Evolutionary conservation across 2,888 invertebrate genomes (phyloP), one percentile per base, ranked within the genome.

Genomic region (Drosophila mettleri): DNA sequence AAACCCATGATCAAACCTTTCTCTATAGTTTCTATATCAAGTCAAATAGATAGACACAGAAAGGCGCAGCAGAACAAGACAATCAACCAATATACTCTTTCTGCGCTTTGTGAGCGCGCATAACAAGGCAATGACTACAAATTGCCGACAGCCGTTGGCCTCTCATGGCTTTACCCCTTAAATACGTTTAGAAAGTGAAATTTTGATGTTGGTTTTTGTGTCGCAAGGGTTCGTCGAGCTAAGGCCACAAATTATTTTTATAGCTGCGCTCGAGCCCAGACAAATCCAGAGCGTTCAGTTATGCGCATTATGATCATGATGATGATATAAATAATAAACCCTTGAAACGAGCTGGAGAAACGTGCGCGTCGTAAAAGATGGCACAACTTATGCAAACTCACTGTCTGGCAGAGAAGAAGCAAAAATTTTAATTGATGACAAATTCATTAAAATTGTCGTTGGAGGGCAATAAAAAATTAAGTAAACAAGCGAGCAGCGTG

Each of bases 341-440:
- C 87, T 57, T 70, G 65, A 51, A 72, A 58, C 62, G 55, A 58
- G 67, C 64, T 2, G 63, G 31, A 77, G 58, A 59, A 79, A 70
- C 84, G 84, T 84, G 72, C 76, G 63, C 72, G 68, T 80, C 86
- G 71, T 86, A 84, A 86, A 84, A 71, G 68, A 24, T 18, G 66
- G 67, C 59, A 57, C 24, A 68, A 69, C 65, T 81, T 79, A 80
- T 82, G 76, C 78, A 76, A 69, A 69, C 76, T 80, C 84, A 80
- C 74, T 86, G 74, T 80, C 75, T 73, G 46, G 14, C 10, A 29
- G 29, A n/a, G 72, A 74, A 74, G 72, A 58, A 33, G 31, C 20
- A 20, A 80, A 78, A 87, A 89, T 90, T 90, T 90, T 90, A 90
- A 90, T 90, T 90, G 90, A 90, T 90, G 90, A 90, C 90, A 89